Conservation (phyloP, 2,113 vertebrate species). For the Macquaria australasica region DNA sequence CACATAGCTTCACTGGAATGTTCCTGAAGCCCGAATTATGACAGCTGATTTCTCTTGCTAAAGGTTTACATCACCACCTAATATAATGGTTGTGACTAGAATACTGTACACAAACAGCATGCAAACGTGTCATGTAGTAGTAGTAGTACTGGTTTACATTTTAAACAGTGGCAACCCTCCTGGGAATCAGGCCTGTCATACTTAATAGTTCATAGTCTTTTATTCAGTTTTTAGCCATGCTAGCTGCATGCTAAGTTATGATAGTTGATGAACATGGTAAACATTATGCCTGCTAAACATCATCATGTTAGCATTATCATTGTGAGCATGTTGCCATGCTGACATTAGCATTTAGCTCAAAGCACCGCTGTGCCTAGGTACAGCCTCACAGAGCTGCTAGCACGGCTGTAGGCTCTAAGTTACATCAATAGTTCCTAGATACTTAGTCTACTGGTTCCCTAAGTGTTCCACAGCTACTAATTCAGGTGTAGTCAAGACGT, state of each 20-base stretch:
- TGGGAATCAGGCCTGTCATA: neutral
- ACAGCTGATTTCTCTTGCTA: constrained; percentile 15
- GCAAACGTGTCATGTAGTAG: neutral
- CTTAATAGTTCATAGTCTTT: neutral
- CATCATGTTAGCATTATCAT: neutral
- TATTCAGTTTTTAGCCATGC: neutral
- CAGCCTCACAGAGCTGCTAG: neutral
- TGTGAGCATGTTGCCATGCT: neutral
- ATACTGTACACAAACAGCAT: neutral
- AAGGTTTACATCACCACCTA: constrained; percentile 24
- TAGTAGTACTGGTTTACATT: neutral
- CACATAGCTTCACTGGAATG: constrained; percentile 60
- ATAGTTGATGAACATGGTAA: neutral
- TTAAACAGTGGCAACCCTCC: neutral
- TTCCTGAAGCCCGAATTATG: constrained; percentile 27
- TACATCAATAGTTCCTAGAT: neutral
- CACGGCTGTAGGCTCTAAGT: neutral
- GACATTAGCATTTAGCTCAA: neutral
- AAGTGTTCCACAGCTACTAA: neutral
- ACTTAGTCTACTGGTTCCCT: neutral
- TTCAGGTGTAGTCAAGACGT: neutral
- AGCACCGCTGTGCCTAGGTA: too few relatives aligned
- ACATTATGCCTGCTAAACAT: neutral
- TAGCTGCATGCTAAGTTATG: neutral
- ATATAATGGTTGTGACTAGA: neutral